These are phyloP conservation scores for Coptodon rendalli DNA, from an alignment of 2,113 vertebrate species.

Conservation along the genomic window DNA sequence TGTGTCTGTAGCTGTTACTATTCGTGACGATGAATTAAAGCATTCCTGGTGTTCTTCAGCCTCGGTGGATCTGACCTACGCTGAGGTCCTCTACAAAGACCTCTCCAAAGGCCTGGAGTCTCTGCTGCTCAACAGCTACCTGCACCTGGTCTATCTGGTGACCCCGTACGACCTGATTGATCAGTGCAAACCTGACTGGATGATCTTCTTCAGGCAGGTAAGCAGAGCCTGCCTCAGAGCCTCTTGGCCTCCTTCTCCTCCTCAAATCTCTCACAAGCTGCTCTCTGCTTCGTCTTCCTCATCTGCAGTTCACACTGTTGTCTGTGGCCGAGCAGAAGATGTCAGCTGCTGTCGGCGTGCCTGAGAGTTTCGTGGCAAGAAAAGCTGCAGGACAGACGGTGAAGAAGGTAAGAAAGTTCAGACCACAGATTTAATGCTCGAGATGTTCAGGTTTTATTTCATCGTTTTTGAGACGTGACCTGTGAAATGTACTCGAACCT, in stretches of 20 bases:
- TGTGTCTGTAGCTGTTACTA: background rate
- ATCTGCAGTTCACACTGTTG: conserved; percentile 79
- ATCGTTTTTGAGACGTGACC: background rate
- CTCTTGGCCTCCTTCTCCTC: background rate
- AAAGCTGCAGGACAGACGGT: conserved; percentile 89
- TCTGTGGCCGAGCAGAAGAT: conserved; percentile 84
- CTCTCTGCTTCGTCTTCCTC: background rate
- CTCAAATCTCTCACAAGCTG: background rate
- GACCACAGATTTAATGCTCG: background rate
- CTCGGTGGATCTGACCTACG: conserved; percentile 83
- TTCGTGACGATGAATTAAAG: background rate
- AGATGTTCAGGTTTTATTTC: background rate
- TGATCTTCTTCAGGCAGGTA: conserved; percentile 88
- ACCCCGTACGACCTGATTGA: conserved; percentile 85
- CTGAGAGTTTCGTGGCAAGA: conserved; percentile 85
- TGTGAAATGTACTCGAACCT: background rate
- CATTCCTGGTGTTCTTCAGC: conserved; percentile 60
- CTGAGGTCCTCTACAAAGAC: conserved; percentile 82
- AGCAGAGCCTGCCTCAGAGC: background rate
- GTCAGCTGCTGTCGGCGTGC: conserved; percentile 78
- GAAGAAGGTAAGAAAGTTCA: conserved; percentile 74
- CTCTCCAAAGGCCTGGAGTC: conserved; percentile 85
- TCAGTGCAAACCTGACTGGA: conserved; percentile 88
- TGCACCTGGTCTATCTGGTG: conserved; percentile 88
- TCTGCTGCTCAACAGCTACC: conserved; percentile 82